Percentiles rank a stretch among this genome's conserved stretches.
Evolutionary conservation across 2,888 invertebrate species (phyloP).

Genomic region (Drosophila longiperda): DNA sequence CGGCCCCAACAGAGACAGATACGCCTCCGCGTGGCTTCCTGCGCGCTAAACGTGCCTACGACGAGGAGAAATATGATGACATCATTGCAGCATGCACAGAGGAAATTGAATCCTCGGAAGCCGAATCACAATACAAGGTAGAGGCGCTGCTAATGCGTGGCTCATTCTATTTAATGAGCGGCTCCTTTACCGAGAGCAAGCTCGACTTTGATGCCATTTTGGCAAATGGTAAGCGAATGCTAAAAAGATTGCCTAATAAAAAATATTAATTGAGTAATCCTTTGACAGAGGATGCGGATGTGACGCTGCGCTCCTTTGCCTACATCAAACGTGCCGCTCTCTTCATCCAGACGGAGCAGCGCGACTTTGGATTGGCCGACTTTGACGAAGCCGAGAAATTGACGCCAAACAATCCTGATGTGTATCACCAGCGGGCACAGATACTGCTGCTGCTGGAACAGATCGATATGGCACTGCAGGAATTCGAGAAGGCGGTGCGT

Average conservation of each 20-base stretch:
- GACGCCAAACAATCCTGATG: conserved; percentile 93
- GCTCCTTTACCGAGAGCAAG: conserved; percentile 90
- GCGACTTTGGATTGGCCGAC: conserved; percentile 90
- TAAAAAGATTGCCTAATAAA: not conserved
- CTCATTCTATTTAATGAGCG: conserved; percentile 92
- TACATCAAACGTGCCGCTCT: conserved; percentile 95
- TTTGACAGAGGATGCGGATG: conserved; percentile 85
- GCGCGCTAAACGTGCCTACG: conserved; percentile 90
- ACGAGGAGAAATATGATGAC: conserved; percentile 90
- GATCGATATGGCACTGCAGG: conserved; percentile 91
- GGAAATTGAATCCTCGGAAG: conserved; percentile 88
- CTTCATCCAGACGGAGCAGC: conserved; percentile 91
- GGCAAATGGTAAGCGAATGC: conserved; percentile 85
- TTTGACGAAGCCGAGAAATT: conserved; percentile 91
- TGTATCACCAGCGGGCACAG: conserved; percentile 97
- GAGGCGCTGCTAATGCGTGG: conserved; percentile 93
- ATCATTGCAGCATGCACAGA: conserved; percentile 92
- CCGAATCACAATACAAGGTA: conserved; percentile 87
- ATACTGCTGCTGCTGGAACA: conserved; percentile 93
- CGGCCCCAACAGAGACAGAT: conserved; percentile 51
- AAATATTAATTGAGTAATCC: not conserved
- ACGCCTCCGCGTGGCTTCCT: conserved; percentile 87
- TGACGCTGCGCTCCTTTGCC: conserved; percentile 91
- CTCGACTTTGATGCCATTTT: conserved; percentile 90
- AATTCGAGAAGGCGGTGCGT: conserved; percentile 93